Evolutionary conservation across 2,888 invertebrate genomes (phyloP).

Genomic region (Apeira syringaria): DNA sequence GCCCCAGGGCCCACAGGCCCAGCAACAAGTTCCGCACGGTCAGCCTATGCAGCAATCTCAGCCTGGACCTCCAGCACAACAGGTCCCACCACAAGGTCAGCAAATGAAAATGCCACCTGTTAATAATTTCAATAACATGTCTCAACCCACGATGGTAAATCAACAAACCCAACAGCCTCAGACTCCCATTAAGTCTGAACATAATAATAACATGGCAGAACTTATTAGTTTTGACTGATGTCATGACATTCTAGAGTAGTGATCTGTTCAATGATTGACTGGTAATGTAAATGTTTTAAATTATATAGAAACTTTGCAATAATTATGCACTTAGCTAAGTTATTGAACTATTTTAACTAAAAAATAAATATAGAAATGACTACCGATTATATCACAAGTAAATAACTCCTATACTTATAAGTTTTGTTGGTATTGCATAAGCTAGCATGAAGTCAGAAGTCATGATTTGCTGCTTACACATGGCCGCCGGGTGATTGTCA

Average conservation of each 20-base stretch:
- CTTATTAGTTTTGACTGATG: conserved; percentile 91
- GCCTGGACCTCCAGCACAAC: conserved; percentile 38
- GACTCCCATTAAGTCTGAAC: conserved; percentile 64
- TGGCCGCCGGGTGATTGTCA: not conserved
- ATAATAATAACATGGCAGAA: conserved; percentile 87
- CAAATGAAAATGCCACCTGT: conserved; percentile 33
- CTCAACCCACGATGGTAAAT: conserved; percentile 18
- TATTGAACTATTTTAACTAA: conserved; percentile 35
- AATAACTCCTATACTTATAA: conserved; percentile 35
- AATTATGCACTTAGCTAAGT: conserved; percentile 17
- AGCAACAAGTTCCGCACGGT: conserved; percentile 34
- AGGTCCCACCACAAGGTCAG: conserved; percentile 38
- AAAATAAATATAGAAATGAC: conserved; percentile 40
- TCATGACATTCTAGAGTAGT: conserved; percentile 26
- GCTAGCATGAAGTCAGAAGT: conserved; percentile 14
- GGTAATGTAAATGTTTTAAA: conserved; percentile 31
- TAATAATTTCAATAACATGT: conserved; percentile 24
- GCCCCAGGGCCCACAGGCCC: conserved; percentile 31
- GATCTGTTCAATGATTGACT: conserved; percentile 50
- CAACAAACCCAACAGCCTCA: conserved; percentile 47
- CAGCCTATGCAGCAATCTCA: conserved; percentile 26
- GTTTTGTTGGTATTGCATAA: conserved; percentile 29
- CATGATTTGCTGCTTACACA: conserved; percentile 5
- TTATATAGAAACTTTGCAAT: conserved; percentile 22
- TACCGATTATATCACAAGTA: conserved; percentile 9